These are phyloP conservation scores for Saguinus imperator DNA, from an alignment of 2,113 vertebrate genomes.

Conservation along the genomic window DNA sequence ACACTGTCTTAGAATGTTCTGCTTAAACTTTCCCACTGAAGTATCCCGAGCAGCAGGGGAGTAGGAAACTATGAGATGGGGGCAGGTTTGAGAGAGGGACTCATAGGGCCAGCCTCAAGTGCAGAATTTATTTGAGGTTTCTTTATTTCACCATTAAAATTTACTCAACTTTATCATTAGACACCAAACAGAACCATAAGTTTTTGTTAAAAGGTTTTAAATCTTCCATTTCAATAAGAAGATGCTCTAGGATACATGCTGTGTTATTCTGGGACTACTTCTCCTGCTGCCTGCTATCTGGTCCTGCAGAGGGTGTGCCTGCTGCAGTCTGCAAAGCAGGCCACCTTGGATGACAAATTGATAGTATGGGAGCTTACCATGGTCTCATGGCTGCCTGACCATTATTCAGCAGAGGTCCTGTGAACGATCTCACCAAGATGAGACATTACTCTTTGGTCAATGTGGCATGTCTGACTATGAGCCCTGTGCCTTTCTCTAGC, in stretches of 20 bases:
- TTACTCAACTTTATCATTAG: background rate
- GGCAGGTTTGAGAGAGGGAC: background rate
- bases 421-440: background rate
- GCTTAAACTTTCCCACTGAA: background rate
- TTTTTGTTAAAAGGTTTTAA: conserved; percentile 22
- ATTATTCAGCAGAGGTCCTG: background rate
- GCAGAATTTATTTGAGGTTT: background rate
- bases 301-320: background rate
- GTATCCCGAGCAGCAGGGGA: background rate
- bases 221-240: background rate
- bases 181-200: background rate
- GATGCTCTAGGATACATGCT: background rate
- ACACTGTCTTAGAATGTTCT: background rate
- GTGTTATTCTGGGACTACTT: background rate
- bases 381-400: background rate
- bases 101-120: background rate
- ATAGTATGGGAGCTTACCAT: background rate
- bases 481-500: background rate
- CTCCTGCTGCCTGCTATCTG: background rate
- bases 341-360: background rate
- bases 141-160: background rate
- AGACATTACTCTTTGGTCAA: background rate
- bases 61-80: too few relatives aligned
- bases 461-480: background rate
- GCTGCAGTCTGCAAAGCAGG: background rate